Evolutionary conservation across 2,888 invertebrate species (phyloP).

Genomic region (Leptarthrus brevirostris): DNA sequence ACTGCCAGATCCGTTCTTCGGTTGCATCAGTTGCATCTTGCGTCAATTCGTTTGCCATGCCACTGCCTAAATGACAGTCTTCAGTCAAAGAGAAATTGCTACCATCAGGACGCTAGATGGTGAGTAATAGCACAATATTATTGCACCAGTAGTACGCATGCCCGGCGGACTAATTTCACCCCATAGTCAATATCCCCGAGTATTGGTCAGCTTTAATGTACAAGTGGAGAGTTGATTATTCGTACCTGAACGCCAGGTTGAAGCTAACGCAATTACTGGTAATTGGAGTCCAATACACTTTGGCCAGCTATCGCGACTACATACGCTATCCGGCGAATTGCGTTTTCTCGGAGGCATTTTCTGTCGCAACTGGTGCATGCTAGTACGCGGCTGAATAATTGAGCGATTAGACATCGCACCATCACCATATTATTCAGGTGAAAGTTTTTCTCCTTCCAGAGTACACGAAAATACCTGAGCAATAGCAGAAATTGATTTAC

Average conservation of each 20-base stretch:
- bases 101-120: background rate
- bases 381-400: background rate
- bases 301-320: too few relatives aligned
- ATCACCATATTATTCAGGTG: background rate
- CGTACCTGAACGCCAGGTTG: background rate
- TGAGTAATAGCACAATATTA: background rate
- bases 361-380: background rate
- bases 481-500: slow-evolving; percentile 3
- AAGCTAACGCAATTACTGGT: background rate
- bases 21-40: too few relatives aligned
- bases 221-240: background rate
- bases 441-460: background rate
- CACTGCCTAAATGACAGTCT: background rate
- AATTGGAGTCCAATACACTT: slow-evolving; percentile 2
- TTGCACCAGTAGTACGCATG: background rate
- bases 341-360: background rate
- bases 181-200: background rate
- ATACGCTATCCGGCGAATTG: background rate
- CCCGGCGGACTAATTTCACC: background rate
- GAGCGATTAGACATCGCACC: background rate
- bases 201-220: background rate
- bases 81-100: background rate
- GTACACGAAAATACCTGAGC: background rate
- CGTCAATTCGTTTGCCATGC: too few relatives aligned
- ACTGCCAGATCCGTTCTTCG: too few relatives aligned